Conservation (phyloP, 2,888 invertebrate genomes). For the Epiblema foenella region DNA sequence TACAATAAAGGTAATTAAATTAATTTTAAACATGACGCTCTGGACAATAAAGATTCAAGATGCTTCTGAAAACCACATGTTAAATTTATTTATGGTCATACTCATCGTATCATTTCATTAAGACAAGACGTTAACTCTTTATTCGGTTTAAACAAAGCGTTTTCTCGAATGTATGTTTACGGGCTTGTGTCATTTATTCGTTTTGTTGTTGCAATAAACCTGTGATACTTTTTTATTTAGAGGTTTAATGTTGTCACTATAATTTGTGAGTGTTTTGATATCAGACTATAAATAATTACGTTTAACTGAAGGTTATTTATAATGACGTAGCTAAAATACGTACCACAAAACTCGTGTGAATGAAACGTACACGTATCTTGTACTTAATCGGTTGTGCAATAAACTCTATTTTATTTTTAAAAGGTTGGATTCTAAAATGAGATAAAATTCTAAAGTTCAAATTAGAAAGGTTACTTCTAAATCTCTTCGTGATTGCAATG, state of each 20-base stretch:
- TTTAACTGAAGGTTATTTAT: constrained; percentile 10
- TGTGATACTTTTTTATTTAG: constrained; percentile 2
- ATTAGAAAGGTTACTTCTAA: constrained; percentile 23
- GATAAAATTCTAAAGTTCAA: constrained; percentile 19
- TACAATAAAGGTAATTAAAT: constrained; percentile 15
- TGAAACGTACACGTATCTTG: not conserved
- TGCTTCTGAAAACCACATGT: constrained; percentile 21
- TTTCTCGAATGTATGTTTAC: constrained; percentile 29
- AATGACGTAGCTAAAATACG: not conserved
- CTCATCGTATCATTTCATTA: too few species aligned
- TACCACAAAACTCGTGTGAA: not conserved
- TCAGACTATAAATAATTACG: constrained; percentile 19
- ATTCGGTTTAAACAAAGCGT: constrained; percentile 35
- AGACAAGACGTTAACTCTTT: constrained; percentile 8
- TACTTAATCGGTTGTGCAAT: constrained; percentile 11
- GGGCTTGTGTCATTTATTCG: constrained; percentile 30
- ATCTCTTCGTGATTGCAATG: constrained; percentile 6
- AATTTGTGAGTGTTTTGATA: constrained; percentile 17
- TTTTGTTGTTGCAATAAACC: constrained; percentile 10
- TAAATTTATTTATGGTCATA: constrained; percentile 18
- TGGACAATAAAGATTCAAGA: constrained; percentile 15
- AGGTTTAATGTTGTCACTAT: constrained; percentile 4
- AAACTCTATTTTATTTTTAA: constrained; percentile 2
- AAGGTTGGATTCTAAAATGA: not conserved
- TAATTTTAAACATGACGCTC: constrained; percentile 9